A percentile compares a stretch with the other conserved stretches of the same genome.
Conservation (phyloP, 1,140 invertebrate genomes). For the Drosophila ananassae region DNA sequence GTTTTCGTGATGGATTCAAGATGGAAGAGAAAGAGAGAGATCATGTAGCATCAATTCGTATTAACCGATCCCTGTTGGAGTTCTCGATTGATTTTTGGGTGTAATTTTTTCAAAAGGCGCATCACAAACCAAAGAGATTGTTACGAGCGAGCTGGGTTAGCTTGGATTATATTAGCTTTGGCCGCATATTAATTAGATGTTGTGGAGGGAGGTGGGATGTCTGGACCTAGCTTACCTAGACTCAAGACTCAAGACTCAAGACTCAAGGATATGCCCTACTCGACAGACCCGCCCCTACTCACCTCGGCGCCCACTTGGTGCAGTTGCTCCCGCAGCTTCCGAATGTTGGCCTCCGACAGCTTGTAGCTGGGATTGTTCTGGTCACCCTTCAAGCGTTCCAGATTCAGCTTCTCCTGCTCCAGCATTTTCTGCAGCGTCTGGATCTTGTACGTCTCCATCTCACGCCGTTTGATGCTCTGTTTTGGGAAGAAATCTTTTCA, state of each 20-base stretch:
- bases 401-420: conserved; percentile 91
- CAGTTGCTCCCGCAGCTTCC: conserved; percentile 79
- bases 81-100: not conserved
- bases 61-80: conserved; percentile 2
- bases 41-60: conserved; percentile 30
- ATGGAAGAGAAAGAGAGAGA: conserved; percentile 54
- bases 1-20: conserved; percentile 37
- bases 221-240: conserved; percentile 24
- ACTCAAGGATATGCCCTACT: not conserved
- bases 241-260: too few species aligned
- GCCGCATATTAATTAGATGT: conserved; percentile 11
- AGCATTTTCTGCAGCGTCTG: conserved; percentile 92
- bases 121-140: conserved; percentile 8
- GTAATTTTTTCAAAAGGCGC: not conserved
- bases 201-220: conserved; percentile 9
- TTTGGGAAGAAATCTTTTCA: conserved; percentile 1
- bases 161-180: conserved; percentile 14
- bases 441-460: conserved; percentile 90
- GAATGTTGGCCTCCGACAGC: conserved; percentile 80
- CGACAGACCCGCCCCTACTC: conserved; percentile 24
- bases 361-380: conserved; percentile 80
- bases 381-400: conserved; percentile 87
- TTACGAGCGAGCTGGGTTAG: conserved; percentile 20
- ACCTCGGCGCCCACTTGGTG: conserved; percentile 82
- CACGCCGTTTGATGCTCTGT: conserved; percentile 91